These are phyloP conservation scores for Gnathonemus echidnorhynchus DNA, from an alignment of 2,113 vertebrate genomes.

Conservation along the genomic window DNA sequence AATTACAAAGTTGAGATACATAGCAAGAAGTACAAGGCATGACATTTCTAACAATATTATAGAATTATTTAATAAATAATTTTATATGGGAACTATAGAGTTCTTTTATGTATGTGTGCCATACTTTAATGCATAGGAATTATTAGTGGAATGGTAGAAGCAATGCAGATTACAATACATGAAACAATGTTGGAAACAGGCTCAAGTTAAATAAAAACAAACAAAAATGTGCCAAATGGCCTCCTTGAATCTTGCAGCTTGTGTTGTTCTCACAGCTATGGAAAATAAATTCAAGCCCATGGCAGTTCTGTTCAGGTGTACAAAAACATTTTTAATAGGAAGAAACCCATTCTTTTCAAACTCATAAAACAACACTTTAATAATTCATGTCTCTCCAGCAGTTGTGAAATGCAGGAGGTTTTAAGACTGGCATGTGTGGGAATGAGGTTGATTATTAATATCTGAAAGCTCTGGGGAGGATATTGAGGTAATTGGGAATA, in stretches of 20 bases:
- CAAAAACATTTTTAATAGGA: not conserved
- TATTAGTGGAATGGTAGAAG: not conserved
- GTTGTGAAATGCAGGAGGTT: not conserved
- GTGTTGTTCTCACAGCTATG: not conserved
- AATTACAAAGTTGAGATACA: not conserved
- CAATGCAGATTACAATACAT: not conserved
- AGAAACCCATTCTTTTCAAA: not conserved
- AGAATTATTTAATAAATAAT: not conserved
- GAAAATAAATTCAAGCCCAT: not conserved
- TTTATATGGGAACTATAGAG: not conserved
- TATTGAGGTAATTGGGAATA: not conserved
- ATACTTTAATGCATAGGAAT: not conserved
- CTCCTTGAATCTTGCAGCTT: not conserved
- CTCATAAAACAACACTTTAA: not conserved
- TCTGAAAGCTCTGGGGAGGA: not conserved
- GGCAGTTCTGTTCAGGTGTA: not conserved
- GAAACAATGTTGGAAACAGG: not conserved
- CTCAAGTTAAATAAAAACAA: not conserved
- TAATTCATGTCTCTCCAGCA: not conserved
- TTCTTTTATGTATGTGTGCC: not conserved
- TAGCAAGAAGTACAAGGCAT: not conserved
- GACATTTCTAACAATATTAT: not conserved
- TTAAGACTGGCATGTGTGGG: not conserved
- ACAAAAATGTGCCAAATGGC: not conserved
- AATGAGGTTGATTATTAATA: not conserved